Conservation (phyloP, 2,888 invertebrate genomes). For the Labia minor region DNA sequence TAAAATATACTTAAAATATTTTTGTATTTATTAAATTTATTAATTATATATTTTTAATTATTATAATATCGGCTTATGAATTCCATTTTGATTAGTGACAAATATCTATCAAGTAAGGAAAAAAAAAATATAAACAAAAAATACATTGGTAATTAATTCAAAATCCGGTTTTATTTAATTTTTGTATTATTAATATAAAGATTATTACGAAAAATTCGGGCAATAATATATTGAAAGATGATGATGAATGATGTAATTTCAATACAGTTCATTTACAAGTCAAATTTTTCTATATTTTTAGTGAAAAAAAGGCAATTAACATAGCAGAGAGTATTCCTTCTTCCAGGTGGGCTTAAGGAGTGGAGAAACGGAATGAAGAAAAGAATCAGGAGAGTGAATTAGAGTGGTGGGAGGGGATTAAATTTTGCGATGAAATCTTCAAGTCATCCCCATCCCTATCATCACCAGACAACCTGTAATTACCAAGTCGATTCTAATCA, state of each 20-base stretch:
- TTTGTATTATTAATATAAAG: not conserved
- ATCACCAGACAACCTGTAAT: not conserved
- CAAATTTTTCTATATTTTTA: not conserved
- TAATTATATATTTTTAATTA: too few species aligned
- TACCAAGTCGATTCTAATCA: not conserved
- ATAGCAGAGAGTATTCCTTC: not conserved
- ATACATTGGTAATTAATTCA: not conserved
- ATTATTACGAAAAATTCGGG: not conserved
- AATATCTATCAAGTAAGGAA: not conserved
- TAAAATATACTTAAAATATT: too few species aligned
- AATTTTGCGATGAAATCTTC: constrained; percentile 13
- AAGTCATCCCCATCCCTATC: not conserved
- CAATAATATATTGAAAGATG: not conserved
- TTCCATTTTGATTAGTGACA: not conserved
- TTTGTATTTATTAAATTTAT: too few species aligned
- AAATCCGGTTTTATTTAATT: not conserved
- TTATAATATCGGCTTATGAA: not conserved
- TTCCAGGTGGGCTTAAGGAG: not conserved
- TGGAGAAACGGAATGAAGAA: not conserved
- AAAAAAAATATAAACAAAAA: not conserved
- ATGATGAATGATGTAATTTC: not conserved
- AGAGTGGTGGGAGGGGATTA: not conserved
- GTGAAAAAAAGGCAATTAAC: constrained; percentile 3
- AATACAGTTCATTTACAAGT: constrained; percentile 1
- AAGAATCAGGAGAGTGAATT: not conserved